These are phyloP conservation scores for Pheosia gnoma DNA, from an alignment of 2,888 invertebrate species.

Conservation along the genomic window DNA sequence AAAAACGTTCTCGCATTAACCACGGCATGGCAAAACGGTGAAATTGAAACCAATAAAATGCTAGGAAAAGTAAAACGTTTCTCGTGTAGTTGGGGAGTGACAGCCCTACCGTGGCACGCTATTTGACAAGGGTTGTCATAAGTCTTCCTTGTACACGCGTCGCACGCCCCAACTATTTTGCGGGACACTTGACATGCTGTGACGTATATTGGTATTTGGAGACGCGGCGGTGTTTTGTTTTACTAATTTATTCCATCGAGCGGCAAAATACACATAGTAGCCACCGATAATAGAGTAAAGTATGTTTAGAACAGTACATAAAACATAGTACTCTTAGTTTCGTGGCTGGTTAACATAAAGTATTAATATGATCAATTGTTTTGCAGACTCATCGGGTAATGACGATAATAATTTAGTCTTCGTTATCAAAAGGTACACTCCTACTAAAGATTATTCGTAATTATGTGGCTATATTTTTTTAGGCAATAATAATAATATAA, in stretches of 20 bases:
- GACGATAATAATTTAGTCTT: no score
- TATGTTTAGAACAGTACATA: no score
- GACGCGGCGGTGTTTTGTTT: slow-evolving; percentile 17
- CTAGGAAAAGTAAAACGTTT: slow-evolving; percentile 75
- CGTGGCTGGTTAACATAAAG: no score
- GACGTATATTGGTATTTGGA: slow-evolving; percentile 43
- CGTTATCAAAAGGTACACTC: no score
- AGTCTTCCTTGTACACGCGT: slow-evolving; percentile 66
- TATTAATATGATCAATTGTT: no score
- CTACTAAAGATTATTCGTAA: no score
- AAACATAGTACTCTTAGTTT: no score
- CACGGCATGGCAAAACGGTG: slow-evolving; percentile 65
- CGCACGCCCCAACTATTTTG: slow-evolving; percentile 31
- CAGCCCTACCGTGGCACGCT: slow-evolving; percentile 39
- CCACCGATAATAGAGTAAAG: no score
- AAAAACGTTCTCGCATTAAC: slow-evolving; percentile 57
- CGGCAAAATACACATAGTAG: not conserved
- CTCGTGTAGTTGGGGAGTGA: slow-evolving; percentile 65
- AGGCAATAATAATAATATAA: no score
- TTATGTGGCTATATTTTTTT: no score
- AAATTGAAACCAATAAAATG: slow-evolving; percentile 83
- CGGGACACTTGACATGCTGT: slow-evolving; percentile 44
- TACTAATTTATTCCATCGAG: slow-evolving; percentile 6
- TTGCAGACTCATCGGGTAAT: no score
- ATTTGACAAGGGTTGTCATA: slow-evolving; percentile 81